Conservation (phyloP, 2,797 vertebrate species). For the Gymnodraco acuticeps region DNA sequence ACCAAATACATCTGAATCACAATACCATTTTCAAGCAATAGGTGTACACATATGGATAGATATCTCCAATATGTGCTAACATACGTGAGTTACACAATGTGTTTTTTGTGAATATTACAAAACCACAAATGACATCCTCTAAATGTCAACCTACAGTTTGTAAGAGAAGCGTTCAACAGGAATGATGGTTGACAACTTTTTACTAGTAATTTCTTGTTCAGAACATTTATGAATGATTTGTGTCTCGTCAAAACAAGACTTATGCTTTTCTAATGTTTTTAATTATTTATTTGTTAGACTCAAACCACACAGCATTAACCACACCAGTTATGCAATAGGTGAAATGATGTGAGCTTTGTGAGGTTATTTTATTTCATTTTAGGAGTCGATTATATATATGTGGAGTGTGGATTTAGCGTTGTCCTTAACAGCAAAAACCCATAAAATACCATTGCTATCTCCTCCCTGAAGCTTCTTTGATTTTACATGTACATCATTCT, state of each 20-base stretch:
- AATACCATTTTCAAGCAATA: not conserved
- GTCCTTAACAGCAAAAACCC: no score
- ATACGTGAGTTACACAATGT: not conserved
- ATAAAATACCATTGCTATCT: not conserved
- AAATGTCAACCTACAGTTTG: not conserved
- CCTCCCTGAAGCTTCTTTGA: not conserved
- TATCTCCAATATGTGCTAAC: not conserved
- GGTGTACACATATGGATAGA: not conserved
- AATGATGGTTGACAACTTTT: not conserved
- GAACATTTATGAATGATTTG: not conserved
- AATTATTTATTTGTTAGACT: not conserved
- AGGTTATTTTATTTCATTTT: not conserved
- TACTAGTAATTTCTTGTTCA: not conserved
- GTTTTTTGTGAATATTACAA: constrained; percentile 4
- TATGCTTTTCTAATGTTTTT: not conserved
- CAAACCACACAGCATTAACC: constrained; percentile 3
- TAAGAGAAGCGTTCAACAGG: not conserved
- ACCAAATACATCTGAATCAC: not conserved
- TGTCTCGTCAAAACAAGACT: not conserved
- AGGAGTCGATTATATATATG: not conserved
- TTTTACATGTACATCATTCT: not conserved
- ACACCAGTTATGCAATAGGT: not conserved
- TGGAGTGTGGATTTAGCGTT: no score
- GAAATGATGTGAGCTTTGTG: no score
- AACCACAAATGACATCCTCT: constrained; percentile 2